A percentile compares a stretch with the other conserved stretches of the same genome.
phyloP scores from a whole-genome alignment of 1,140 invertebrate species.

The Cotesia chilonis region DNA sequence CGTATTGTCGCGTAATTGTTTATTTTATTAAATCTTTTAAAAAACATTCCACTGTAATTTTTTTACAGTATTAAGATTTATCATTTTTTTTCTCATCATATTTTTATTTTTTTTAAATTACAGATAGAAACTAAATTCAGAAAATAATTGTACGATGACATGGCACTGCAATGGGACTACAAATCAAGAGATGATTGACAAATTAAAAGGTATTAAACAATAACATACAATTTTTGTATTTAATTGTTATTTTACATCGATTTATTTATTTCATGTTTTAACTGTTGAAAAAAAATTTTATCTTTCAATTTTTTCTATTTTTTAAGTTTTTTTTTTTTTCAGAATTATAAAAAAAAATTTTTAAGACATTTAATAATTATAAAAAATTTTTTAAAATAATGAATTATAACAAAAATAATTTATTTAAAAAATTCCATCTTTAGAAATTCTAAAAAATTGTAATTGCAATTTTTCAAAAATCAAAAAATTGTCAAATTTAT shows the following conservation, averaged over 20 bases:
- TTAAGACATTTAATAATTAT: not conserved
- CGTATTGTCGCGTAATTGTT: too few relatives aligned
- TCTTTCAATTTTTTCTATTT: too few relatives aligned
- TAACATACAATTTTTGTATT: not conserved
- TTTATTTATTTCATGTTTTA: not conserved
- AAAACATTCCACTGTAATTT: too few relatives aligned
- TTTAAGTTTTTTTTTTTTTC: too few relatives aligned
- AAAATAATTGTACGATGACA: slow-evolving; percentile 51
- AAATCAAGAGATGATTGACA: slow-evolving; percentile 59
- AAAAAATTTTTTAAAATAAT: too few relatives aligned
- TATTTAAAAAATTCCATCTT: too few relatives aligned
- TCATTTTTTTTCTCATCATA: not conserved
- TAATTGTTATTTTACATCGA: slow-evolving; percentile 24
- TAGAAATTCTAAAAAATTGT: too few relatives aligned
- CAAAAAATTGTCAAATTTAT: too few relatives aligned
- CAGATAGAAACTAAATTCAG: not conserved
- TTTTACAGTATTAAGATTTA: not conserved
- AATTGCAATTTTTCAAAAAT: slow-evolving; percentile 25
- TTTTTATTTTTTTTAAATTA: not conserved
- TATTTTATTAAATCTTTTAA: too few relatives aligned
- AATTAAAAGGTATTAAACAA: slow-evolving; percentile 54
- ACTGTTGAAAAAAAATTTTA: too few relatives aligned
- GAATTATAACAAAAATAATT: too few relatives aligned
- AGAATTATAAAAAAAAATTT: too few relatives aligned
- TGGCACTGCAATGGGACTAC: slow-evolving; percentile 61